phyloP scores from a whole-genome alignment of 1,140 invertebrate genomes.

The Onthophagus taurus region DNA sequence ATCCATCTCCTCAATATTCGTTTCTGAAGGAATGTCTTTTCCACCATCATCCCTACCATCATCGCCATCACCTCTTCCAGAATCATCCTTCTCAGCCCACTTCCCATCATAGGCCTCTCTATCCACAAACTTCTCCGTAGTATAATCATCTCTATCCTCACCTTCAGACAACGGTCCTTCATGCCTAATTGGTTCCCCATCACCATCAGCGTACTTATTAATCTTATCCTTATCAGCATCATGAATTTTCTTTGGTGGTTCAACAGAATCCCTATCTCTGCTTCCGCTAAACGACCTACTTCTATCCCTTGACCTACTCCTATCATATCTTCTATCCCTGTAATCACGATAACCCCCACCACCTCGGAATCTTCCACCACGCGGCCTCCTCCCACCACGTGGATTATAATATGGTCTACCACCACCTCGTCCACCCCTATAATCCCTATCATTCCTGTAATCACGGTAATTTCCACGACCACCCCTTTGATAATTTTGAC shows the following conservation, averaged over 20 bases:
- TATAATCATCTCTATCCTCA: constrained; percentile 56
- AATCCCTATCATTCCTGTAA: constrained; percentile 45
- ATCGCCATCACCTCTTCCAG: constrained; percentile 32
- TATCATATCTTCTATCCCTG: constrained; percentile 46
- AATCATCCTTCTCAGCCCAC: constrained; percentile 46
- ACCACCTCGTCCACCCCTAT: constrained; percentile 27
- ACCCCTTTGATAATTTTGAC: constrained; percentile 42
- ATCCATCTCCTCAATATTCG: constrained; percentile 41
- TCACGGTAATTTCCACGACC: constrained; percentile 45
- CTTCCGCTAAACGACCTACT: constrained; percentile 34
- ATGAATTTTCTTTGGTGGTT: constrained; percentile 48
- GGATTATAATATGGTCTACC: constrained; percentile 33
- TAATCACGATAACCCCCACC: constrained; percentile 51
- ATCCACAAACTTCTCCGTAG: constrained; percentile 45
- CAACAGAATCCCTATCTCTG: constrained; percentile 44
- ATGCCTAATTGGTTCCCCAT: constrained; percentile 44
- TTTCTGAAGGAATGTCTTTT: constrained; percentile 29
- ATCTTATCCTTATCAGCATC: constrained; percentile 52
- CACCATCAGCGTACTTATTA: constrained; percentile 48
- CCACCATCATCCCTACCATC: neutral
- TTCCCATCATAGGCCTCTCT: constrained; percentile 50
- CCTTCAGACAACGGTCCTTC: constrained; percentile 60
- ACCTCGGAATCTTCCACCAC: constrained; percentile 27
- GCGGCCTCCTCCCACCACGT: constrained; percentile 27
- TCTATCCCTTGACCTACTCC: constrained; percentile 36